Conservation (phyloP, 2,888 invertebrate genomes). For the Lepidocyrtinus sp. region DNA sequence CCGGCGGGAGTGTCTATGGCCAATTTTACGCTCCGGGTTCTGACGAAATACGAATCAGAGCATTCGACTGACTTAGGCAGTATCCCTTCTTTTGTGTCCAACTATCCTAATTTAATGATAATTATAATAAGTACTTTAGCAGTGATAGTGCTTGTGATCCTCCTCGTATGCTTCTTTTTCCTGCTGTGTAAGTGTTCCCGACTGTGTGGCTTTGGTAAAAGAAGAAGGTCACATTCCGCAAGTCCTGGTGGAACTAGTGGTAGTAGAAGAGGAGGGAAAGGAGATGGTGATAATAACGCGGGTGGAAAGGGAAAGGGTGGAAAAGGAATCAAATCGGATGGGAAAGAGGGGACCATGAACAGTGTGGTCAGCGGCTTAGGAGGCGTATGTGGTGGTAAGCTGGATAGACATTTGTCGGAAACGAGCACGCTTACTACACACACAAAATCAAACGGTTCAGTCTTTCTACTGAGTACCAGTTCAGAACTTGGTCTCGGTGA, state of each 20-base stretch:
- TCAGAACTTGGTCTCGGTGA: slow-evolving; percentile 69
- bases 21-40: slow-evolving; percentile 82
- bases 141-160: slow-evolving; percentile 74
- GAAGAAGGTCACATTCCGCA: slow-evolving; percentile 37
- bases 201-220: slow-evolving; percentile 59
- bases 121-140: slow-evolving; percentile 68
- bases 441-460: slow-evolving; percentile 70
- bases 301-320: slow-evolving; percentile 41
- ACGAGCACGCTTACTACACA: slow-evolving; percentile 68
- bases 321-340: slow-evolving; percentile 41
- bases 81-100: slow-evolving; percentile 65
- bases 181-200: slow-evolving; percentile 74
- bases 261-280: slow-evolving; percentile 48
- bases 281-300: slow-evolving; percentile 50
- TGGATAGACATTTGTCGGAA: slow-evolving; percentile 68
- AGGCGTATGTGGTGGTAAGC: slow-evolving; percentile 62
- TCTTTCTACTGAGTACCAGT: slow-evolving; percentile 68
- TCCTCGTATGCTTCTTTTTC: slow-evolving; percentile 79
- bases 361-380: slow-evolving; percentile 60
- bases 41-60: slow-evolving; percentile 67
- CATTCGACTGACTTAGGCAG: slow-evolving; percentile 55
- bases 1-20: slow-evolving; percentile 84
- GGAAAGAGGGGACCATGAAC: slow-evolving; percentile 57
- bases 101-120: slow-evolving; percentile 67
- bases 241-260: slow-evolving; percentile 40